phyloP scores from a whole-genome alignment of 2,797 vertebrate species.

The Rhinogobio ventralis region DNA sequence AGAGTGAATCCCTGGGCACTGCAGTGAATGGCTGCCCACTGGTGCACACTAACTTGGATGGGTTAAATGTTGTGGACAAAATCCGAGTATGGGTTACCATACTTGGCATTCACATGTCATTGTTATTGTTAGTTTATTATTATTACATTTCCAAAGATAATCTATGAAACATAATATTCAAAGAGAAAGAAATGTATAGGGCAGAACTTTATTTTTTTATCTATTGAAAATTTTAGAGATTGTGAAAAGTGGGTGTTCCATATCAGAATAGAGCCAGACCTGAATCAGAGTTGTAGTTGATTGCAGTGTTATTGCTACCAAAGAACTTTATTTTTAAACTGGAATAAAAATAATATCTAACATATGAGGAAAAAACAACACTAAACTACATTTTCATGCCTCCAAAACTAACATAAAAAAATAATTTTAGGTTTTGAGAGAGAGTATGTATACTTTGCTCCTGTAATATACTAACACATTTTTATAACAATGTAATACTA shows the following conservation, averaged over 20 bases:
- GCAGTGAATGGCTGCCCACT: too few species aligned
- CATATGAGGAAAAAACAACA: neutral
- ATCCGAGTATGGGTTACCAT: too few species aligned
- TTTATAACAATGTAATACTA: neutral
- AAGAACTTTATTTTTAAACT: neutral
- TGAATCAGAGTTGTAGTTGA: neutral
- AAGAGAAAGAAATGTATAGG: neutral
- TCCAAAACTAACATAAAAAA: neutral
- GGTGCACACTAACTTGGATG: too few species aligned
- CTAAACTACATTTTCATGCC: neutral
- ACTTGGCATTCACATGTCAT: too few species aligned
- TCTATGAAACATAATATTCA: neutral
- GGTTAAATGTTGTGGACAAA: too few species aligned
- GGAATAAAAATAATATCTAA: neutral
- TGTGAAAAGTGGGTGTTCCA: neutral
- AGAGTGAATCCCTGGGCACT: too few species aligned
- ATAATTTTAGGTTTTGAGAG: too few species aligned
- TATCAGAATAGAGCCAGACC: neutral
- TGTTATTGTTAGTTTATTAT: too few species aligned
- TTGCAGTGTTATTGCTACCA: neutral
- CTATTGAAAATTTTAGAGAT: neutral
- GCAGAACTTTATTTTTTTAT: neutral
- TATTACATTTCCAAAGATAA: neutral
- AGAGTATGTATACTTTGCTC: too few species aligned
- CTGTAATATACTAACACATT: too few species aligned